Conservation (phyloP, 2,113 vertebrate species). For the Lonchura striata region DNA sequence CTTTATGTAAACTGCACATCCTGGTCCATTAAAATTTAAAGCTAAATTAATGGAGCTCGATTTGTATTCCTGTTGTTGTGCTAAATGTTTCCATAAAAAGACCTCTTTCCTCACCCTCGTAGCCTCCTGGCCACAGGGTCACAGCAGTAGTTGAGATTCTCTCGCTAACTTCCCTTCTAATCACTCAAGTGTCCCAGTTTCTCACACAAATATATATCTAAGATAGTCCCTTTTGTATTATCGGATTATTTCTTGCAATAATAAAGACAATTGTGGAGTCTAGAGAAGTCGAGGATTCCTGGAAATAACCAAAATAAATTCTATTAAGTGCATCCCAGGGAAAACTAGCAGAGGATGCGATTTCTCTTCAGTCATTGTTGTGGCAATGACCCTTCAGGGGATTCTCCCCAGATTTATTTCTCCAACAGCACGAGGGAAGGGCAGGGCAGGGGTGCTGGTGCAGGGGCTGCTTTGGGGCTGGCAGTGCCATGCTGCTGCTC, state of each 20-base stretch:
- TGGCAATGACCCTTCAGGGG: not conserved
- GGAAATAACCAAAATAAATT: not conserved
- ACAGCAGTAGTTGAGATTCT: not conserved
- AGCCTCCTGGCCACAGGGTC: not conserved
- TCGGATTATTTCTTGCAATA: not conserved
- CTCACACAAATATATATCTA: not conserved
- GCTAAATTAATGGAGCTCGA: constrained; percentile 26
- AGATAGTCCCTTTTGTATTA: not conserved
- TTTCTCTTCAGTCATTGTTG: not conserved
- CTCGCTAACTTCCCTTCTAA: not conserved
- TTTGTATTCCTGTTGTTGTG: constrained; percentile 22
- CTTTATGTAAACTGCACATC: constrained; percentile 36
- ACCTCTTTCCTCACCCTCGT: not conserved
- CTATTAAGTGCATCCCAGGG: not conserved
- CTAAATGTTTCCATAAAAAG: constrained; percentile 21
- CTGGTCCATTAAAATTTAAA: constrained; percentile 46
- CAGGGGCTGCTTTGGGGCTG: not conserved
- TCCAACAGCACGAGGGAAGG: not conserved
- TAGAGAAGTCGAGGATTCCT: not conserved
- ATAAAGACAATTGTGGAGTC: not conserved
- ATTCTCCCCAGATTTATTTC: not conserved
- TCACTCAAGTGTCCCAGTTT: not conserved
- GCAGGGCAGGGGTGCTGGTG: not conserved
- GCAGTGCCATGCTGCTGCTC: not conserved
- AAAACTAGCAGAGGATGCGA: not conserved